Conservation (phyloP, 2,888 invertebrate species). For the Suillia variegata region DNA sequence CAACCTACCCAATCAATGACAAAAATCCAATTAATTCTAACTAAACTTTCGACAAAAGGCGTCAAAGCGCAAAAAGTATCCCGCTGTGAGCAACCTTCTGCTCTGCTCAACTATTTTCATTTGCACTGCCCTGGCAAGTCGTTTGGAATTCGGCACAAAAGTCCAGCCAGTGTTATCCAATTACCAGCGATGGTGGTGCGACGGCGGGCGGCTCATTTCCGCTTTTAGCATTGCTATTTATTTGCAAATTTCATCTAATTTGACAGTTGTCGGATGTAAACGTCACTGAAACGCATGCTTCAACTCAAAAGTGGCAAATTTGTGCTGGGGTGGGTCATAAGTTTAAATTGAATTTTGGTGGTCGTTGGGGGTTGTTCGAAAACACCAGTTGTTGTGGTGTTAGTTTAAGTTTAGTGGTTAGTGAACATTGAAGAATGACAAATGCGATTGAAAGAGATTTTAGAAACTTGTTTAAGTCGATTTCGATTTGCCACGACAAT, state of each 20-base stretch:
- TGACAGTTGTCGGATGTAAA: constrained; percentile 48
- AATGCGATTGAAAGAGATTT: no score
- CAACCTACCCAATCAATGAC: no score
- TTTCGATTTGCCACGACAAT: no score
- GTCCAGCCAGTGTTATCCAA: not conserved
- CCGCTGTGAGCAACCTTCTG: constrained; percentile 9
- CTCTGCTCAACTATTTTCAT: not conserved
- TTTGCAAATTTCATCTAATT: constrained; percentile 48
- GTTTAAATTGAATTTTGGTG: no score
- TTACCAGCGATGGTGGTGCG: no score
- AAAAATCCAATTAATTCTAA: constrained; percentile 41
- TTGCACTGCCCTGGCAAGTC: no score
- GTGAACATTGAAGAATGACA: no score
- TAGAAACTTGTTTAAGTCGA: not conserved
- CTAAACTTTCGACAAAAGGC: constrained; percentile 39
- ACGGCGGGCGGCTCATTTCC: not conserved
- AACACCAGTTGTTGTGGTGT: no score
- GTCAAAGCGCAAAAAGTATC: constrained; percentile 19
- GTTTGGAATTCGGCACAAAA: no score
- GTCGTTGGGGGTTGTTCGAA: no score
- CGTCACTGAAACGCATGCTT: constrained; percentile 26
- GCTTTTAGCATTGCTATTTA: constrained; percentile 34
- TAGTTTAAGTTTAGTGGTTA: no score
- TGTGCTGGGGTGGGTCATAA: no score
- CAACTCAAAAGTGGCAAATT: constrained; percentile 11